A percentile compares a stretch with the other conserved stretches of the same genome.
Conservation (phyloP, 2,113 vertebrate genomes). For the Dipodomys ordii region DNA sequence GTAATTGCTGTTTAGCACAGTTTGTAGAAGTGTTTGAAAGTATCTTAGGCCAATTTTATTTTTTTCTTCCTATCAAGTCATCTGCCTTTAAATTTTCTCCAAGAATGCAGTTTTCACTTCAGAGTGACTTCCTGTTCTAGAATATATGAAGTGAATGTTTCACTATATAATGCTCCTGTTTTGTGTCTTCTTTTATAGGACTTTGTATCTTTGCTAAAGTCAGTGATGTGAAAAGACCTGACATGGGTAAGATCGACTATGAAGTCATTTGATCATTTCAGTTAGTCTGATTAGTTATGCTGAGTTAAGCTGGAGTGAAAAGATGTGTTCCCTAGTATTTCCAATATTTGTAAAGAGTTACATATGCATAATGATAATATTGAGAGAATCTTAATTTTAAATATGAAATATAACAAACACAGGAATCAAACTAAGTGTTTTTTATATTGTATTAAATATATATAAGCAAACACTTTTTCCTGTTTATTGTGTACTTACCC, state of each 20-base stretch:
- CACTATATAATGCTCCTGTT: slow-evolving; percentile 61
- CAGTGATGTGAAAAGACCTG: slow-evolving; percentile 82
- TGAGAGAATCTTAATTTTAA: neutral
- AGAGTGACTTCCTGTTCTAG: slow-evolving; percentile 14
- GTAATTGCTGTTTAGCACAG: neutral
- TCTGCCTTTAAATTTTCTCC: slow-evolving; percentile 39
- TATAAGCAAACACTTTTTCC: slow-evolving; percentile 3
- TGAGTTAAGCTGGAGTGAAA: neutral
- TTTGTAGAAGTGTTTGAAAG: slow-evolving; percentile 28
- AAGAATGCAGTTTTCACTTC: slow-evolving; percentile 12
- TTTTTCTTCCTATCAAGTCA: slow-evolving; percentile 23
- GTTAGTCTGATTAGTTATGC: slow-evolving; percentile 18
- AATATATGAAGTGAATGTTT: slow-evolving; percentile 47
- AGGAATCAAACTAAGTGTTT: neutral
- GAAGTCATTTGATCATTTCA: neutral
- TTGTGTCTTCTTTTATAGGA: slow-evolving; percentile 74
- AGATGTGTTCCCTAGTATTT: neutral
- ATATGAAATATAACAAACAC: too few relatives aligned
- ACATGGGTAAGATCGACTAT: slow-evolving; percentile 81
- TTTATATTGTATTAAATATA: slow-evolving; percentile 26
- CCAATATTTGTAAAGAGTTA: slow-evolving; percentile 1
- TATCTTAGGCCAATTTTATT: neutral
- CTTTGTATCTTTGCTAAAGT: slow-evolving; percentile 60
- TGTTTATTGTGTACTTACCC: neutral
- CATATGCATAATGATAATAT: slow-evolving; percentile 59